Evolutionary conservation across 2,797 vertebrate genomes (phyloP).

Genomic region (Acanthurus leucopareius): DNA sequence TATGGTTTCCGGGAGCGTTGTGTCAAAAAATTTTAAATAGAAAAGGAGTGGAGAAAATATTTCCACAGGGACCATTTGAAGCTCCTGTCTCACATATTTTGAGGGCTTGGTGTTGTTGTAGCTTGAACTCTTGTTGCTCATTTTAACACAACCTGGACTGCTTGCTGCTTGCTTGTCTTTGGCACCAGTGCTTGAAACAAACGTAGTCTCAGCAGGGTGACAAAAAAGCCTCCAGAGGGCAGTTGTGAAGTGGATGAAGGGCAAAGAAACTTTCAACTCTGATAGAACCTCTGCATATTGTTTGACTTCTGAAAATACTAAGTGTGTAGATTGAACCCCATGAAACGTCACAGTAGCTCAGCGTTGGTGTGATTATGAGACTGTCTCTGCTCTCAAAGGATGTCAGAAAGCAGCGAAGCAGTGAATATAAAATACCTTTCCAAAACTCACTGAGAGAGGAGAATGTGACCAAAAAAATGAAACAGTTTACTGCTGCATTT

Average conservation of each 20-base stretch:
- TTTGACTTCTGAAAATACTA: constrained; percentile 6
- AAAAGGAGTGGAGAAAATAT: not conserved
- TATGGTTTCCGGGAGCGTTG: not conserved
- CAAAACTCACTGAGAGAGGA: not conserved
- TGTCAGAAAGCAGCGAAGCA: constrained; percentile 7
- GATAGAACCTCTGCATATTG: not conserved
- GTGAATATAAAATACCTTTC: constrained; percentile 34
- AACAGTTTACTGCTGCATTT: constrained; percentile 18
- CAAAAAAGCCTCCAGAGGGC: not conserved
- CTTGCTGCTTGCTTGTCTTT: constrained; percentile 44
- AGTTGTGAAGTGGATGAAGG: constrained; percentile 7
- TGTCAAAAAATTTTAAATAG: not conserved
- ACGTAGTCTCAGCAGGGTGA: constrained; percentile 21
- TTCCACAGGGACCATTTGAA: constrained; percentile 13
- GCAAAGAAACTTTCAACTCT: constrained; percentile 1
- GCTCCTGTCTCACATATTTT: constrained; percentile 3
- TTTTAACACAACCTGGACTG: constrained; percentile 30
- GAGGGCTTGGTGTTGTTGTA: constrained; percentile 8
- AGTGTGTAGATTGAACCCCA: constrained; percentile 13
- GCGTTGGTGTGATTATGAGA: constrained; percentile 23
- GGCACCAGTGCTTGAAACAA: constrained; percentile 43
- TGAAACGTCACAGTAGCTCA: not conserved
- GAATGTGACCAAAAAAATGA: constrained; percentile 13
- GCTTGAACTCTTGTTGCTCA: not conserved
- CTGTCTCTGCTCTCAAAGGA: constrained; percentile 18